Evolutionary conservation across 2,888 invertebrate species (phyloP).

Genomic region (Micoletzkya japonica): DNA sequence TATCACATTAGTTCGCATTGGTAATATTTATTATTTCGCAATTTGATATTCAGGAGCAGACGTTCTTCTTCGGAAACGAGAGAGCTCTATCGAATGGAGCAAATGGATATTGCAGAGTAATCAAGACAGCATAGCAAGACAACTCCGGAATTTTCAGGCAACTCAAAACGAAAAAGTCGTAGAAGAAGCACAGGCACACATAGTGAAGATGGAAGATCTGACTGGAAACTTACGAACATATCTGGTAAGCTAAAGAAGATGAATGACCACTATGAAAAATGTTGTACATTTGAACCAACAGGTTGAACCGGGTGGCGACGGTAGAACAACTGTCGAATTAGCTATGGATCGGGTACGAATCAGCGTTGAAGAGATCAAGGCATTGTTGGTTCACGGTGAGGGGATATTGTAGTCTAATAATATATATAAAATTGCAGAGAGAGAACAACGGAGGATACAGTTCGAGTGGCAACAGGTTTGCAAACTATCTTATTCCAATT

Average conservation of each 20-base stretch:
- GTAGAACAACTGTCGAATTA: not conserved
- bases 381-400: conserved; percentile 17
- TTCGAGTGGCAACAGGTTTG: conserved; percentile 57
- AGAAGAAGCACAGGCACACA: conserved; percentile 34
- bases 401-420: not conserved
- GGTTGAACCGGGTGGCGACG: too few species aligned
- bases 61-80: conserved; percentile 37
- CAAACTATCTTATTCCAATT: not conserved
- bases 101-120: conserved; percentile 24
- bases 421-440: conserved; percentile 46
- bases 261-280: not conserved
- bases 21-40: too few species aligned
- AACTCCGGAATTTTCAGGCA: not conserved
- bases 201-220: conserved; percentile 54
- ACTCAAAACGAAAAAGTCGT: too few species aligned
- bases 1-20: not conserved
- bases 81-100: conserved; percentile 29
- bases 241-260: conserved; percentile 28
- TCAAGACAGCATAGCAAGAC: not conserved
- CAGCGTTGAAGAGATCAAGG: conserved; percentile 9
- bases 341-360: conserved; percentile 15
- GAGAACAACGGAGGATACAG: conserved; percentile 50
- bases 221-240: conserved; percentile 39
- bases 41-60: conserved; percentile 32
- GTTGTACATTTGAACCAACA: too few species aligned